Conservation (phyloP, 2,113 vertebrate genomes). For the Hippocampus abdominalis region DNA sequence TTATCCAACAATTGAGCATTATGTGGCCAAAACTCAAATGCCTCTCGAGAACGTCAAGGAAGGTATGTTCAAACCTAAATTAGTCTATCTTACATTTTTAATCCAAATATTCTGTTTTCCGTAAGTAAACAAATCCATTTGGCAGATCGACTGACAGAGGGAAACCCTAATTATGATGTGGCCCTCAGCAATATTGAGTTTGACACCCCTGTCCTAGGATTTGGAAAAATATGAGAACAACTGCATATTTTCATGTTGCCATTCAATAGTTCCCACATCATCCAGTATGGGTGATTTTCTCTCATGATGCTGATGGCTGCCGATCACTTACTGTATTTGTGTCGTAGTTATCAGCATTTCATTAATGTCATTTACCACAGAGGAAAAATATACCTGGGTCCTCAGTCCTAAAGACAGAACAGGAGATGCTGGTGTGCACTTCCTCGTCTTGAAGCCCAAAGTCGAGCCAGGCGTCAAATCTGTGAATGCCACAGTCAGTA, state of each 20-base stretch:
- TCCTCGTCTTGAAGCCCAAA: slow-evolving; percentile 76
- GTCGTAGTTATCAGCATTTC: neutral
- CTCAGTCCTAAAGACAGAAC: slow-evolving; percentile 76
- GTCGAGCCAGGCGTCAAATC: slow-evolving; percentile 66
- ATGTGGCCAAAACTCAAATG: slow-evolving; percentile 73
- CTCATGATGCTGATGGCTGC: too few relatives aligned
- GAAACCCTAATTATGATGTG: too few relatives aligned
- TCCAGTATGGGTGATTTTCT: too few relatives aligned
- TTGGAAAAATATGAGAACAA: too few relatives aligned
- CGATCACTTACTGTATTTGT: neutral
- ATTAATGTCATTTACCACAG: slow-evolving; percentile 57
- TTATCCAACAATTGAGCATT: slow-evolving; percentile 76
- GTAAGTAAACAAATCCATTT: neutral
- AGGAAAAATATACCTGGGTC: slow-evolving; percentile 81
- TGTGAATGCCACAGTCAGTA: slow-evolving; percentile 67
- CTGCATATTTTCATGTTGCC: too few relatives aligned
- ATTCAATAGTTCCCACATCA: too few relatives aligned
- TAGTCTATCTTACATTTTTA: neutral
- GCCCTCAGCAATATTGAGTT: too few relatives aligned
- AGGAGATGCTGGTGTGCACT: slow-evolving; percentile 78
- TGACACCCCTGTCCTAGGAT: too few relatives aligned
- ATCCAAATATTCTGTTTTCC: neutral
- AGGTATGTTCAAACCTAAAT: slow-evolving; percentile 62
- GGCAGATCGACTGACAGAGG: too few relatives aligned
- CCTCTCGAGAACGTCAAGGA: slow-evolving; percentile 55